A percentile compares a stretch with the other conserved stretches of the same genome.
Evolutionary conservation across 2,888 invertebrate species (phyloP).

Genomic region (Mythimna impura): DNA sequence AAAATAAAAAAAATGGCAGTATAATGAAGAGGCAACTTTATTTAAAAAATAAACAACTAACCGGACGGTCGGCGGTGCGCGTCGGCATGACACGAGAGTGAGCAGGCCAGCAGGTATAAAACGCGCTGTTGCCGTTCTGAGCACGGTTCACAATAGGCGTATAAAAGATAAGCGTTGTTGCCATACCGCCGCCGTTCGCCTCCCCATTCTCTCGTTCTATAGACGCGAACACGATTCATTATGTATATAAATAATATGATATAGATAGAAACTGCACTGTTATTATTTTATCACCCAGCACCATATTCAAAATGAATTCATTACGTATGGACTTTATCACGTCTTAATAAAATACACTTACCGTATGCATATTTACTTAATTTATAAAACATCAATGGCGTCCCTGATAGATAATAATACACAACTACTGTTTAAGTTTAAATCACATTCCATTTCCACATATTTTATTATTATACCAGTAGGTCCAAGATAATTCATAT

Average conservation of each 20-base stretch:
- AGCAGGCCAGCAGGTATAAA: conserved; percentile 72
- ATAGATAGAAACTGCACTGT: conserved; percentile 32
- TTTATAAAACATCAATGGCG: neutral
- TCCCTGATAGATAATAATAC: neutral
- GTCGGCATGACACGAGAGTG: conserved; percentile 75
- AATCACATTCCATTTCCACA: neutral
- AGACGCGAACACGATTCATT: conserved; percentile 51
- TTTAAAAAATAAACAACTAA: conserved; percentile 65
- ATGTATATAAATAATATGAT: conserved; percentile 36
- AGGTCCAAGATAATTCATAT: neutral
- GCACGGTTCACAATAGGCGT: conserved; percentile 66
- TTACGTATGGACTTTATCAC: neutral
- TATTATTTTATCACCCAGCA: conserved; percentile 31
- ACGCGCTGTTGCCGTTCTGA: conserved; percentile 81
- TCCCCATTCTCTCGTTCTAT: conserved; percentile 61
- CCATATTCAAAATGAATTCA: neutral
- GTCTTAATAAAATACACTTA: conserved; percentile 3
- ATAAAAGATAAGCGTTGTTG: conserved; percentile 64
- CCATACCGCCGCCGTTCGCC: conserved; percentile 57
- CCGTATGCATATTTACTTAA: neutral
- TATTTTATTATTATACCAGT: neutral
- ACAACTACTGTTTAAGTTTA: neutral
- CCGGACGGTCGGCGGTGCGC: conserved; percentile 72
- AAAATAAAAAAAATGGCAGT: conserved; percentile 46
- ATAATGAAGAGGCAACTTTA: conserved; percentile 53